Base-by-base conservation (phyloP, 2,113 vertebrate genomes). In the Marcusenius ussheri region DNA sequence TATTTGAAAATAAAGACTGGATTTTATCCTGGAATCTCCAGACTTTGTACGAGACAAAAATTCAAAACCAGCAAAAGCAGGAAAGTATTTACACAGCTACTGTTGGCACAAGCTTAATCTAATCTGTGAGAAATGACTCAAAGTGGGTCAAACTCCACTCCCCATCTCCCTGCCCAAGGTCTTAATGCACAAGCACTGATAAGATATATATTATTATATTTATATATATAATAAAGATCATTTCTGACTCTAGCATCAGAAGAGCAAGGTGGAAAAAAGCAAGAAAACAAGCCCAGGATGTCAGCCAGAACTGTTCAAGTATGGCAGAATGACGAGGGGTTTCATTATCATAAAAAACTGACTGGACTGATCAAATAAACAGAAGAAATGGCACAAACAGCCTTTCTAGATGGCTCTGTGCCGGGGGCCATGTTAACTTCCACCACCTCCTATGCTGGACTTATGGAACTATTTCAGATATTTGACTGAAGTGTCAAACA, bases 131-230 rank as follows among this genome's bases (percentile, higher is more conserved):
- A 94, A 96, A 96, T 95, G 94, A 94, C 95, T 94, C 94, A 96
- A 96, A 96, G 94, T 96, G 95, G 96, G 96, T 96, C 95, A 96
- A 95, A 96, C 94, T 94, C 92, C 91, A 88, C 91, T 93, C 91
- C 93, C 95, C 95, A 96, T 96, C 95, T 96, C 95, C 94, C 95
- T 94, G 17, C 91, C 66, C n/a, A 93, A 95, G 93, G 94, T 95
- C 95, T 94, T 94, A 95, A 95, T 92, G 94, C 94, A 95, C 91
- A 91, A 93, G 92, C 93, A 91, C 93, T 95, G 95, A 95, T 95
- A 95, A 94, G 94, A 94, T 2, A 58, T 21, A 58, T 50, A 56
- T 21, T 56, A 6, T 45, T 9, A 47, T 47, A 47, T 47, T 9
- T 47, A 47, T 47, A 47, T 49, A 24, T 13, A n/a, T 62, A 62